Evolutionary conservation across 1,140 invertebrate genomes (phyloP).

Genomic region (Drosophila leontia): DNA sequence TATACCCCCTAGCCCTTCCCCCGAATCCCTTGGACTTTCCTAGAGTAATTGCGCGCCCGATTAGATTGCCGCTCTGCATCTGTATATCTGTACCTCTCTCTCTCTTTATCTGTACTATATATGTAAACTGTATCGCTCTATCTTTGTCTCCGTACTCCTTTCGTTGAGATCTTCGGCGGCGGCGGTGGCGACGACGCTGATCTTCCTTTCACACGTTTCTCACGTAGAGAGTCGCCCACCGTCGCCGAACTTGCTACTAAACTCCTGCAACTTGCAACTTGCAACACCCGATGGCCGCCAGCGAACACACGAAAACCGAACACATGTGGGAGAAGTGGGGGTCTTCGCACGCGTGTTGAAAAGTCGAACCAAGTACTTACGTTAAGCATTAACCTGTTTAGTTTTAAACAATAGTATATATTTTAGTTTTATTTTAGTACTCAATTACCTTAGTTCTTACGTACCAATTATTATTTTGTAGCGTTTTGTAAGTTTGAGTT

Average conservation of each 20-base stretch:
- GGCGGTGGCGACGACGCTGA: conserved; percentile 42
- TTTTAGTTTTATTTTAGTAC: conserved; percentile 32
- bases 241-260: conserved; percentile 57
- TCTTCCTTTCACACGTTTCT: conserved; percentile 47
- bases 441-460: conserved; percentile 30
- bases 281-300: conserved; percentile 41
- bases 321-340: conserved; percentile 9
- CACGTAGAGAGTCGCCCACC: conserved; percentile 60
- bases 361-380: conserved; percentile 34
- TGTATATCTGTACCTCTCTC: conserved; percentile 26
- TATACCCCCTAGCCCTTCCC: conserved; percentile 10
- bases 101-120: conserved; percentile 17
- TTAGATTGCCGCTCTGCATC: conserved; percentile 45
- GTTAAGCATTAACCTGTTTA: conserved; percentile 53
- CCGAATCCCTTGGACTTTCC: conserved; percentile 18
- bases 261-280: conserved; percentile 22
- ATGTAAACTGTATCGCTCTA: conserved; percentile 32
- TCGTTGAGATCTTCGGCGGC: conserved; percentile 38
- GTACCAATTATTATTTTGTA: conserved; percentile 32
- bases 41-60: conserved; percentile 43
- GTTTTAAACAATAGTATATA: conserved; percentile 42
- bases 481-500: conserved; percentile 16
- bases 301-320: conserved; percentile 26
- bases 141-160: conserved; percentile 35
- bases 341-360: not conserved